Percentiles rank a stretch among this genome's conserved stretches.
Conservation (phyloP, 2,888 invertebrate species). For the Uloborus plumipes region DNA sequence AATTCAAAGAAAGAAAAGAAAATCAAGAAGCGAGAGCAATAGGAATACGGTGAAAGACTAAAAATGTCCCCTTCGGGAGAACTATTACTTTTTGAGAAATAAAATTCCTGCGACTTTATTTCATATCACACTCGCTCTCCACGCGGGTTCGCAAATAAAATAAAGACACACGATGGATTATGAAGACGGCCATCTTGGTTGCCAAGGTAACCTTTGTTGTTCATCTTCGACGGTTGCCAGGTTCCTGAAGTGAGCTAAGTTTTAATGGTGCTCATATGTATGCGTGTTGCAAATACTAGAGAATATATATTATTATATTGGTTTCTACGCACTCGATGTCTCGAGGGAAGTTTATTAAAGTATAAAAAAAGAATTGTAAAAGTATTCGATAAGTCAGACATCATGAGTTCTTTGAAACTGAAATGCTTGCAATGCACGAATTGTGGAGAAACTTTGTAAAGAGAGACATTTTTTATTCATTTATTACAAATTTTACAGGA, state of each 20-base stretch:
- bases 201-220: conserved; percentile 57
- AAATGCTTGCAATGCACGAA: no score
- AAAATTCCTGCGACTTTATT: conserved; percentile 53
- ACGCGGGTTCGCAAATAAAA: conserved; percentile 43
- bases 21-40: no score
- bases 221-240: conserved; percentile 57
- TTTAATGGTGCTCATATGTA: conserved; percentile 60
- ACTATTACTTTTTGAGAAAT: conserved; percentile 49
- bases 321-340: conserved; percentile 24
- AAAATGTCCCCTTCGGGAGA: conserved; percentile 4
- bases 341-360: conserved; percentile 36
- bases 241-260: conserved; percentile 34
- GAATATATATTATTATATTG: conserved; percentile 56
- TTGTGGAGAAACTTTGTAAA: no score
- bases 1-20: no score
- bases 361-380: conserved; percentile 5
- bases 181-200: conserved; percentile 50
- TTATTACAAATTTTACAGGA: no score
- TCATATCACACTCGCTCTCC: conserved; percentile 22
- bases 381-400: neutral
- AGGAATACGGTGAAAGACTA: no score
- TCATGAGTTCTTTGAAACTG: no score
- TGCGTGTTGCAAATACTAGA: conserved; percentile 40
- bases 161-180: conserved; percentile 53
- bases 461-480: no score